phyloP scores from a whole-genome alignment of 2,113 vertebrate genomes.

The Tympanuchus pallidicinctus region DNA sequence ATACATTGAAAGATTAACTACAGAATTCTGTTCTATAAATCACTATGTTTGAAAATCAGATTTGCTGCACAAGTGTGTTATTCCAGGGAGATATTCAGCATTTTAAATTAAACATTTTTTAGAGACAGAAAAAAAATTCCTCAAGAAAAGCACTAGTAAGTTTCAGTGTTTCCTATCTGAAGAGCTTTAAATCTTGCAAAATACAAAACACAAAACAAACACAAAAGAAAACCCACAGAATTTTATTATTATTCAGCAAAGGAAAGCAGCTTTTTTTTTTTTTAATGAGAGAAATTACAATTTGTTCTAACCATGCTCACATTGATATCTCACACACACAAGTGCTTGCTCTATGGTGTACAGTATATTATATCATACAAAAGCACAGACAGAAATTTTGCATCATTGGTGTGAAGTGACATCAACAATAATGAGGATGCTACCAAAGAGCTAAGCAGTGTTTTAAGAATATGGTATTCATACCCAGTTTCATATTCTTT shows the following conservation, averaged over 20 bases:
- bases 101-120: not conserved
- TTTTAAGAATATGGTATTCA: not conserved
- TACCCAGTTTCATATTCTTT: not conserved
- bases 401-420: not conserved
- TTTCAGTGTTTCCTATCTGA: not conserved
- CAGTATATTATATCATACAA: not conserved
- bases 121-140: not conserved
- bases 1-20: not conserved
- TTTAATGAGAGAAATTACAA: not conserved
- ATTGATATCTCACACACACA: not conserved
- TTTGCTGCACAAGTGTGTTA: rapidly evolving
- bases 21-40: not conserved
- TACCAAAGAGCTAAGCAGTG: not conserved
- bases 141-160: not conserved
- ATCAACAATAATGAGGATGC: not conserved
- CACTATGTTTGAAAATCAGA: not conserved
- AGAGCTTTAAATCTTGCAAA: not conserved
- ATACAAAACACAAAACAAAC: too few species aligned
- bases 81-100: not conserved
- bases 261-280: not conserved
- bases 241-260: not conserved
- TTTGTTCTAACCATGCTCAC: not conserved
- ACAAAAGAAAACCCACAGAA: too few species aligned
- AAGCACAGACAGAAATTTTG: not conserved
- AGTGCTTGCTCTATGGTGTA: not conserved